A percentile compares a stretch with the other conserved stretches of the same genome.
Conservation (phyloP, 2,888 invertebrate species). For the Nomada lathburiana region DNA sequence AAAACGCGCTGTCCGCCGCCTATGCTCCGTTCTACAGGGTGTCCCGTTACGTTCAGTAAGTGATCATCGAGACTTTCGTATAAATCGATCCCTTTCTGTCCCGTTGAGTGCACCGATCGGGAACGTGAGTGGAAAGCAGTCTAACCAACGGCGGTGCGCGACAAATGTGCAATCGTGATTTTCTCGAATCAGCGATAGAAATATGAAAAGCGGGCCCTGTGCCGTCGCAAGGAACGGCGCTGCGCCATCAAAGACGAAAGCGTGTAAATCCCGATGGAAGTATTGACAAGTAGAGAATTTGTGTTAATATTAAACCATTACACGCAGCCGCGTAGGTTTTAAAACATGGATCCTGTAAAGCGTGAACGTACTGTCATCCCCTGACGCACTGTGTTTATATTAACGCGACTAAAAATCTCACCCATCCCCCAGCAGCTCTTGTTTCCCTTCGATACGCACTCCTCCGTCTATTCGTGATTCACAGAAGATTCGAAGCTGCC, state of each 20-base stretch:
- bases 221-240: background rate
- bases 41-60: slow-evolving; percentile 68
- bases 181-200: slow-evolving; percentile 25
- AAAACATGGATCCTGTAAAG: too few species aligned
- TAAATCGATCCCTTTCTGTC: slow-evolving; percentile 54
- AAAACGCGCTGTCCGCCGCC: slow-evolving; percentile 79
- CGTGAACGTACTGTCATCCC: background rate
- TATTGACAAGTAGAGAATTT: background rate
- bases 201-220: slow-evolving; percentile 30
- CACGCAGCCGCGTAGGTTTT: too few species aligned
- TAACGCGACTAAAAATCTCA: slow-evolving; percentile 17
- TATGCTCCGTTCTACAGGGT: slow-evolving; percentile 73
- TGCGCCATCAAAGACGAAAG: slow-evolving; percentile 13
- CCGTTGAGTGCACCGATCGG: slow-evolving; percentile 55
- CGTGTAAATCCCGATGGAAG: background rate
- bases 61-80: slow-evolving; percentile 54
- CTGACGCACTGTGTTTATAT: background rate
- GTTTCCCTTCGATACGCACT: slow-evolving; percentile 39
- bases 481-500: slow-evolving; percentile 23
- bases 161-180: slow-evolving; percentile 49
- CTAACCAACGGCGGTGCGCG: slow-evolving; percentile 15
- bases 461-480: slow-evolving; percentile 34
- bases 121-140: slow-evolving; percentile 46
- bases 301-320: too few species aligned
- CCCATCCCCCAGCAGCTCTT: slow-evolving; percentile 10